These are phyloP conservation scores for Drosophila multiciliata DNA, from an alignment of 2,888 invertebrate species.

Conservation along the genomic window DNA sequence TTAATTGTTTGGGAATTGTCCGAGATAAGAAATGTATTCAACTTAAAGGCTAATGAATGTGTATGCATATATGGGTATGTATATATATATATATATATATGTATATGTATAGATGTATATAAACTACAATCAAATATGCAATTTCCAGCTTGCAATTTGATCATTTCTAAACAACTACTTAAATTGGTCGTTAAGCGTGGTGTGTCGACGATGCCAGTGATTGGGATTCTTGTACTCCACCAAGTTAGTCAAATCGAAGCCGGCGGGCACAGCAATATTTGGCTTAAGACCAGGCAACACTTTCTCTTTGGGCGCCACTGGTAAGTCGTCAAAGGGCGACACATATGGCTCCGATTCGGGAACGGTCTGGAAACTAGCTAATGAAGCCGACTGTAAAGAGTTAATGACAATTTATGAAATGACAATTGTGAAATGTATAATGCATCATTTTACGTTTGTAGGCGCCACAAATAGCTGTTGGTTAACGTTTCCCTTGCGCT, in stretches of 20 bases:
- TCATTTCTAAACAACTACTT: slow-evolving; percentile 7
- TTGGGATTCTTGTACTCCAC: slow-evolving; percentile 47
- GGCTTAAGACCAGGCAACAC: slow-evolving; percentile 1
- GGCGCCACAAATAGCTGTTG: not conserved
- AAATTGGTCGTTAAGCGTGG: slow-evolving; percentile 26
- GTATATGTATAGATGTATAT: not conserved
- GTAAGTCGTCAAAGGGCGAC: slow-evolving; percentile 45
- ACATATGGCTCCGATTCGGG: slow-evolving; percentile 35
- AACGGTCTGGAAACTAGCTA: not conserved
- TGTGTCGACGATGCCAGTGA: slow-evolving; percentile 55
- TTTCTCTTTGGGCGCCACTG: not conserved
- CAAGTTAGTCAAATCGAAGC: slow-evolving; percentile 52
- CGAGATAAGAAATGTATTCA: slow-evolving; percentile 41
- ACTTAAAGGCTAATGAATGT: slow-evolving; percentile 9
- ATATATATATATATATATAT: not conserved
- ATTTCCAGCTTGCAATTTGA: slow-evolving; percentile 15
- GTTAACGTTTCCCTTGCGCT: not conserved
- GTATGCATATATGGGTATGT: not conserved
- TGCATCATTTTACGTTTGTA: slow-evolving; percentile 10
- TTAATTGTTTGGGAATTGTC: slow-evolving; percentile 42
- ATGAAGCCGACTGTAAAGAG: slow-evolving; percentile 4
- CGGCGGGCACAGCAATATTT: slow-evolving; percentile 44
- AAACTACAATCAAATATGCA: slow-evolving; percentile 15
- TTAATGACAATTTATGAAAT: too few relatives aligned
- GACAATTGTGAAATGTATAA: not conserved